phyloP scores from a whole-genome alignment of 2,888 invertebrate species.

The Tyria jacobaeae region DNA sequence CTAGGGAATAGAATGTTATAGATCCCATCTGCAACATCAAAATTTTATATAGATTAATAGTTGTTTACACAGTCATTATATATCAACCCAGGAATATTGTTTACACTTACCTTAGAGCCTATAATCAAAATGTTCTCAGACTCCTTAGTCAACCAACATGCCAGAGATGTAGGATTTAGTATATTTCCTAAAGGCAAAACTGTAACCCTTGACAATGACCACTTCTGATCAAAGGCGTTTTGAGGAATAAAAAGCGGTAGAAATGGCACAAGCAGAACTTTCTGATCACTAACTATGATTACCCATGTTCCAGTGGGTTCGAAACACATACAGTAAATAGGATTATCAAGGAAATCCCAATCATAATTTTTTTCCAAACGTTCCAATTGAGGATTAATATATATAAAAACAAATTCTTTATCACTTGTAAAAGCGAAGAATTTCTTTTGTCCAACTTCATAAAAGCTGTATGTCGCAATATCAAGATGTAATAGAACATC shows the following conservation, averaged over 20 bases:
- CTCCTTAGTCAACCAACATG: conserved; percentile 93
- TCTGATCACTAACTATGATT: conserved; percentile 87
- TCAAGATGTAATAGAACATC: conserved; percentile 78
- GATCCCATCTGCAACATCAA: conserved; percentile 81
- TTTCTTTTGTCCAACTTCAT: conserved; percentile 81
- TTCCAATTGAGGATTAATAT: conserved; percentile 72
- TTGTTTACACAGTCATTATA: not conserved
- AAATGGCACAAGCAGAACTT: conserved; percentile 81
- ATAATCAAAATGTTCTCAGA: conserved; percentile 90
- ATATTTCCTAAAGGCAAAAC: conserved; percentile 74
- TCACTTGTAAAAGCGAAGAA: conserved; percentile 79
- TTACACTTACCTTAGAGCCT: conserved; percentile 86
- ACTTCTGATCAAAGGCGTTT: conserved; percentile 78
- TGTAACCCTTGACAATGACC: conserved; percentile 82
- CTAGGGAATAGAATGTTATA: conserved; percentile 90
- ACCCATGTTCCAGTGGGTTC: conserved; percentile 94
- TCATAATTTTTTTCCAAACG: conserved; percentile 75
- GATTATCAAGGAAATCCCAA: conserved; percentile 82
- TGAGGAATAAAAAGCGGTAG: conserved; percentile 79
- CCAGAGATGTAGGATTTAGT: conserved; percentile 86
- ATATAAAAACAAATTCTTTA: conserved; percentile 75
- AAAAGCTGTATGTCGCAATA: conserved; percentile 74
- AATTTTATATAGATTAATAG: not conserved
- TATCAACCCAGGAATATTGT: not conserved
- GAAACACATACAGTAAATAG: conserved; percentile 91